Base-by-base conservation (phyloP, 2,113 vertebrate species). In the Thymallus thymallus region DNA sequence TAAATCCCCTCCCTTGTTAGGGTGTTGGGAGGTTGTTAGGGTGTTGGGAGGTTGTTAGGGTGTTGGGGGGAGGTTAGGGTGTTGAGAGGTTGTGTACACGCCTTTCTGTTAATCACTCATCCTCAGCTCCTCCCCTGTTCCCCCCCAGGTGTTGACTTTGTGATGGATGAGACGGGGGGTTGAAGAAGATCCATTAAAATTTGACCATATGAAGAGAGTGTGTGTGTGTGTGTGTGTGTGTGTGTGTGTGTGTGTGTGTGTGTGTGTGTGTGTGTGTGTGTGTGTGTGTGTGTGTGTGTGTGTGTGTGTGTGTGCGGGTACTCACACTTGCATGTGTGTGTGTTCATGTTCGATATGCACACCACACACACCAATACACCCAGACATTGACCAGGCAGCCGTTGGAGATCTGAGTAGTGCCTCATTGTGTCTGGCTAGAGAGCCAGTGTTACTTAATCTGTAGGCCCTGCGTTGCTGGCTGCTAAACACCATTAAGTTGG, bases 1-100 rank as follows among this genome's bases (percentile, higher is more conserved):
- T 84, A 90, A 91, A 87, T 90, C 75, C 69, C 73, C 75, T 83
- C 78, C 80, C 88, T 90, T 90, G 90, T 92, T 90, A 88, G 84
- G 74, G 72, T 83, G 85, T 79, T 78, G 75, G 76, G 74, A 76
- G 77, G 78, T n/a, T n/a, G n/a, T n/a, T n/a, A n/a, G n/a, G n/a
- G n/a, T n/a, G n/a, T n/a, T n/a, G n/a, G n/a, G n/a, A n/a, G n/a
- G n/a, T n/a, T n/a, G n/a, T n/a, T n/a, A n/a, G n/a, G n/a, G n/a
- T n/a, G n/a, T n/a, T n/a, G n/a, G n/a, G n/a, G n/a, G n/a, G n/a
- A n/a, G n/a, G 90, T 92, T 90, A 88, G 84, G 74, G 72, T 83
- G 85, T 79, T 78, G 75, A 74, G 74, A 76, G 77, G 78, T 82
- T 85, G 86, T 86, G 88, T 84, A 85, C 82, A 84, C 80, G 86